Evolutionary conservation across 2,888 invertebrate species (phyloP), one percentile per base, ranked within the genome.

Genomic region (Caenorhabditis sp.): DNA sequence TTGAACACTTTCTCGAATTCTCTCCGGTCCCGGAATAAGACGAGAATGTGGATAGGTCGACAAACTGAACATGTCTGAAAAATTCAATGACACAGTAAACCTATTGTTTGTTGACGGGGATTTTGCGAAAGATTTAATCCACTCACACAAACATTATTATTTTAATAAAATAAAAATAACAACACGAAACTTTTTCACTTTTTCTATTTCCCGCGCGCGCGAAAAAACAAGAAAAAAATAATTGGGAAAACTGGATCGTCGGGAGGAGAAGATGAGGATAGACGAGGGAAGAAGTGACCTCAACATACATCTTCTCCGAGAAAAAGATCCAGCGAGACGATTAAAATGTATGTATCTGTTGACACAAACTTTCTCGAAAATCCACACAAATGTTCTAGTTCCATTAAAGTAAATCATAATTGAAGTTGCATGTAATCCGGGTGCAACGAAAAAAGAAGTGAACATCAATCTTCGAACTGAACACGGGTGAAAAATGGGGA

Each of bases 1-100:
- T 14, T 83, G 72, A 10, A 81, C 71, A 64, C 76, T 81, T 51
- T 82, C 76, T 50, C 76, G 70, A 23, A 84, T 83, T 50, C 81
- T 58, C 61, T 84, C 84, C 19, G 77, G 77, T 19, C 83, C 84
- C 23, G 79, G 78, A 19, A 83, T 49, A 5, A 82, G 55, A 6
- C 79, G 24, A 8, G 83, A 84, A 60, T 43, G 43, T 43, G 12
- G 43, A 43, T 43, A 43, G 14, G 10, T 43, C 43, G 43, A 43
- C 12, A 17, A 17, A 43, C 14, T 5, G 10, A 17, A 43, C 43
- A 43, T 43, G 36, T 31, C 23, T 2, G 24, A 24, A 21, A 8
- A 14, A 55, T 27, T 36, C 36, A 12, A 12, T 36, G 50, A 49
- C 43, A 27, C 14, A 17, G 19, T 31, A 10, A 31, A 31, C 31